Evolutionary conservation across 2,113 vertebrate genomes (phyloP).

Genomic region (Lepus timidus): DNA sequence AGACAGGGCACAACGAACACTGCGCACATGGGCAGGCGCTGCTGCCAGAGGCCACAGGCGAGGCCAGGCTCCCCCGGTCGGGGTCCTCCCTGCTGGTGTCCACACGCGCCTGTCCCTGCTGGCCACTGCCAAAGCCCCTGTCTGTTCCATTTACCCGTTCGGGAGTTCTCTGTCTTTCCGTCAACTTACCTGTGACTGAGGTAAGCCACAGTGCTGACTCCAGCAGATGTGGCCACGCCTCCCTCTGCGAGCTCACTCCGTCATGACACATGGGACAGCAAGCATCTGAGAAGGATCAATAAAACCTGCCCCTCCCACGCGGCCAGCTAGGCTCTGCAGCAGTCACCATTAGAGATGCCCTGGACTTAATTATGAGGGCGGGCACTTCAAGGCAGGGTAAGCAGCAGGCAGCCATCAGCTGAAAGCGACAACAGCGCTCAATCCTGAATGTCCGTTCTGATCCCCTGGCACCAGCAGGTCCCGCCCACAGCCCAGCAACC

Average conservation of each 20-base stretch:
- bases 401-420: no score
- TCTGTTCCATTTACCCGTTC: neutral
- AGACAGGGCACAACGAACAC: rapidly evolving
- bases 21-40: rapidly evolving
- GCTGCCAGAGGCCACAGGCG: neutral
- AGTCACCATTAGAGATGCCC: no score
- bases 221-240: neutral
- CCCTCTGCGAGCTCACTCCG: neutral
- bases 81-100: no score
- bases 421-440: no score
- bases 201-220: neutral
- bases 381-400: no score
- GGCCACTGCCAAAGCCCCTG: neutral
- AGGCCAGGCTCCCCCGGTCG: rapidly evolving
- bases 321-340: no score
- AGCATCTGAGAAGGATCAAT: neutral
- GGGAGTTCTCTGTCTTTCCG: neutral
- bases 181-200: rapidly evolving
- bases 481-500: no score
- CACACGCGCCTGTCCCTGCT: rapidly evolving
- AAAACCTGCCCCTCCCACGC: rapidly evolving
- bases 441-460: no score
- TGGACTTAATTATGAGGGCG: no score
- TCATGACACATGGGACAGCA: no score
- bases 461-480: no score